A percentile compares a stretch with the other conserved stretches of the same genome.
Evolutionary conservation across 2,797 vertebrate species (phyloP).

Genomic region (Protonibea diacanthus): DNA sequence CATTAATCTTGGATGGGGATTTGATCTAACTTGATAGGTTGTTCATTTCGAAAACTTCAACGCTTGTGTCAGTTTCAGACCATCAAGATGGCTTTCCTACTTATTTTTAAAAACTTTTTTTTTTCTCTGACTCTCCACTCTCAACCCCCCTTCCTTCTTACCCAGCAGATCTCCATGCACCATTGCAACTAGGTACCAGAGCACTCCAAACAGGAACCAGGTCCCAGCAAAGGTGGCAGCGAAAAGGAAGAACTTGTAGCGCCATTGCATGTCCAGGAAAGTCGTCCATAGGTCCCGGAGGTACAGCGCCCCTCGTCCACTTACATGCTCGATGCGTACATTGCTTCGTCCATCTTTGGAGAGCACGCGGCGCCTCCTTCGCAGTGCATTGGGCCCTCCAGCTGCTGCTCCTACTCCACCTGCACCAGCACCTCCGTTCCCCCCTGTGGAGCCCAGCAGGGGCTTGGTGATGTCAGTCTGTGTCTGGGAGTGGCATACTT

Average conservation of each 20-base stretch:
- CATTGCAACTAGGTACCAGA: conserved; percentile 88
- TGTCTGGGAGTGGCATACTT: conserved; percentile 86
- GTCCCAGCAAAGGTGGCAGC: conserved; percentile 87
- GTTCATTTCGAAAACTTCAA: neutral
- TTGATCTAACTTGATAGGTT: neutral
- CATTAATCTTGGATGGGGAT: neutral
- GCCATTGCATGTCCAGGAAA: conserved; percentile 89
- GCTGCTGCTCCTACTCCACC: conserved; percentile 36
- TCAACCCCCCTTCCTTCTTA: conserved; percentile 55
- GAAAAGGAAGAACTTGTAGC: conserved; percentile 89
- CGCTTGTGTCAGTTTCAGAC: neutral
- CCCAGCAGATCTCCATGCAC: conserved; percentile 86
- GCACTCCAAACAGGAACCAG: conserved; percentile 87
- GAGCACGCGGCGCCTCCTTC: conserved; percentile 83
- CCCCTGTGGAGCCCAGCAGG: conserved; percentile 74
- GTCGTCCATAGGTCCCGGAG: conserved; percentile 95
- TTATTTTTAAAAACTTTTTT: neutral
- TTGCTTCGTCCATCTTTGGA: conserved; percentile 98
- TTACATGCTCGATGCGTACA: conserved; percentile 95
- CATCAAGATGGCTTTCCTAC: neutral
- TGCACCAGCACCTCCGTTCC: conserved; percentile 34
- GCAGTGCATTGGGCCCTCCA: conserved; percentile 61
- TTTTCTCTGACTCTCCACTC: neutral
- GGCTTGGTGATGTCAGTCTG: conserved; percentile 87
- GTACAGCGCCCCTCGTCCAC: conserved; percentile 90